Evolutionary conservation across 2,113 vertebrate species (phyloP).

Genomic region (Uria aalge): DNA sequence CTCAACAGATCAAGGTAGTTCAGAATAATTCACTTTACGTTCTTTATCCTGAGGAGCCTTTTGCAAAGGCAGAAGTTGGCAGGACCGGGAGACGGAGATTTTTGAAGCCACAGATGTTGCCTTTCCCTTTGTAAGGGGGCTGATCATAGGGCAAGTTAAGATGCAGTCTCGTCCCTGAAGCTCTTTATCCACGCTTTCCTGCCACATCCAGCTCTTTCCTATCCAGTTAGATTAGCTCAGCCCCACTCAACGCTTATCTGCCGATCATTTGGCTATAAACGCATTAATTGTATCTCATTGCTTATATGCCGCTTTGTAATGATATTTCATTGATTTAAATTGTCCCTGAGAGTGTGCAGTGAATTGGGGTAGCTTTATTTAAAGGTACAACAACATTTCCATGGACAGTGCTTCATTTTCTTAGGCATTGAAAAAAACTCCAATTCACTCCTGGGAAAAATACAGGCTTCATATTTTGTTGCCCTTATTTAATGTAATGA

Average conservation of each 20-base stretch:
- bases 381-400: slow-evolving; percentile 18
- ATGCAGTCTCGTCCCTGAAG: slow-evolving; percentile 12
- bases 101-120: slow-evolving; percentile 23
- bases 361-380: slow-evolving; percentile 52
- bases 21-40: not conserved
- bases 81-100: not conserved
- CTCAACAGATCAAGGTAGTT: slow-evolving; percentile 53
- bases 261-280: slow-evolving; percentile 37
- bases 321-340: slow-evolving; percentile 61
- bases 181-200: slow-evolving; percentile 21
- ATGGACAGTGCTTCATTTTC: not conserved
- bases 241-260: slow-evolving; percentile 11
- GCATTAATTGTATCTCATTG: slow-evolving; percentile 61
- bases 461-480: not conserved
- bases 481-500: not conserved
- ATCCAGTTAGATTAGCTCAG: slow-evolving; percentile 18
- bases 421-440: not conserved
- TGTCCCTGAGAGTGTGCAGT: slow-evolving; percentile 41
- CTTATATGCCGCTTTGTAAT: slow-evolving; percentile 37
- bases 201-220: slow-evolving; percentile 5
- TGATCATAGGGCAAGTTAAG: slow-evolving; percentile 18
- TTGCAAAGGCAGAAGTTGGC: slow-evolving; percentile 34
- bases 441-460: not conserved
- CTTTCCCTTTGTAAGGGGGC: not conserved
- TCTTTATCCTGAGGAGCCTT: not conserved